Percentiles rank a stretch among this genome's conserved stretches.
Evolutionary conservation across 1,140 invertebrate genomes (phyloP).

Genomic region (Camponotus pennsylvanicus): DNA sequence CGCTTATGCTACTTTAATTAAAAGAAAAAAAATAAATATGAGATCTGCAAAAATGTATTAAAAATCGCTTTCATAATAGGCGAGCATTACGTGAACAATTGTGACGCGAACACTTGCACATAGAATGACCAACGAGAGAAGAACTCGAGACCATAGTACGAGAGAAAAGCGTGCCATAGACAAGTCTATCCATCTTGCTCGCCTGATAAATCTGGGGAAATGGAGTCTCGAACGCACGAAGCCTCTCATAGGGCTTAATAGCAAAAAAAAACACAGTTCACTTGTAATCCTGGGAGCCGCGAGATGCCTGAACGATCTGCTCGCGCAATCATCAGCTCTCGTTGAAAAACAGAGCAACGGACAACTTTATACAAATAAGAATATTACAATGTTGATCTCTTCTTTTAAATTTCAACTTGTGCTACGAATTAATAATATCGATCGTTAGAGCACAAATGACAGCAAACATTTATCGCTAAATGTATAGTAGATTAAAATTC

Average conservation of each 20-base stretch:
- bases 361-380: not conserved
- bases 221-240: slow-evolving; percentile 30
- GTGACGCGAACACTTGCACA: slow-evolving; percentile 11
- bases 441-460: not conserved
- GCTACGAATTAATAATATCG: not conserved
- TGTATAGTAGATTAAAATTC: not conserved
- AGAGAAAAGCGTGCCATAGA: slow-evolving; percentile 62
- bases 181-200: slow-evolving; percentile 70
- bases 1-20: not conserved
- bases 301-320: slow-evolving; percentile 41
- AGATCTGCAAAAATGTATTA: slow-evolving; percentile 16
- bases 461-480: not conserved
- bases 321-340: slow-evolving; percentile 25
- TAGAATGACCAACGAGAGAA: slow-evolving; percentile 11
- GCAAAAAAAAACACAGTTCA: not conserved
- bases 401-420: not conserved
- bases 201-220: slow-evolving; percentile 67
- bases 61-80: slow-evolving; percentile 16
- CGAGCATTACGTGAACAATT: slow-evolving; percentile 44
- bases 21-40: not conserved
- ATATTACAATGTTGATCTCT: not conserved
- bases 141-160: not conserved
- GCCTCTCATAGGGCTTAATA: slow-evolving; percentile 48
- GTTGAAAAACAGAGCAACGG: not conserved
- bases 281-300: slow-evolving; percentile 23